phyloP scores from a whole-genome alignment of 2,888 invertebrate genomes.

The Melanostoma scalare region DNA sequence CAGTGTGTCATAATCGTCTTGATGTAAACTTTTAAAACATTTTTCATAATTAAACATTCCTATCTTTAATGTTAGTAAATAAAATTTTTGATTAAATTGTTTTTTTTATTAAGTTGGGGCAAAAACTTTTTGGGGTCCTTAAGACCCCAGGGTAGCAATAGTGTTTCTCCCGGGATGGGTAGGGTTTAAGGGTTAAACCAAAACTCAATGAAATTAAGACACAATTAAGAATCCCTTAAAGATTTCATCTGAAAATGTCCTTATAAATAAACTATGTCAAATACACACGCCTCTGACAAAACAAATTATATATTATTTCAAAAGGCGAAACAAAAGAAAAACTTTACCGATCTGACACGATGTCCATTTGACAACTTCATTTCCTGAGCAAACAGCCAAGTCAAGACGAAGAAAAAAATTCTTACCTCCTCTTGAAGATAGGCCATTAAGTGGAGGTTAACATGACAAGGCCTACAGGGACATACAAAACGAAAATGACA shows the following conservation, averaged over 20 bases:
- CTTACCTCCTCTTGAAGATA: slow-evolving; percentile 17
- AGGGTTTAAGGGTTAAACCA: too few relatives aligned
- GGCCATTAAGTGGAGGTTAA: slow-evolving; percentile 29
- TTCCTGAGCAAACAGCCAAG: slow-evolving; percentile 33
- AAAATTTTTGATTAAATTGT: too few relatives aligned
- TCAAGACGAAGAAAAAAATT: slow-evolving; percentile 26
- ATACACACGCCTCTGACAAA: slow-evolving; percentile 10
- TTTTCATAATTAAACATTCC: too few relatives aligned
- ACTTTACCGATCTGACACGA: slow-evolving; percentile 35
- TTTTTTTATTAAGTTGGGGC: too few relatives aligned
- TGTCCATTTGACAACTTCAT: slow-evolving; percentile 56
- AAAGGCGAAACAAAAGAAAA: slow-evolving; percentile 14
- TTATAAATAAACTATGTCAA: slow-evolving; percentile 42
- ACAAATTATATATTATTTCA: slow-evolving; percentile 22
- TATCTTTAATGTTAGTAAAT: too few relatives aligned
- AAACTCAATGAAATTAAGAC: too few relatives aligned
- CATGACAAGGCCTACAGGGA: slow-evolving; percentile 21
- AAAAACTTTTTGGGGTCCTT: too few relatives aligned
- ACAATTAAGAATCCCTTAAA: too few relatives aligned
- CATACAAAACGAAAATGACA: slow-evolving; percentile 30
- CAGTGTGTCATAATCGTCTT: too few relatives aligned
- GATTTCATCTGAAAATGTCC: not conserved
- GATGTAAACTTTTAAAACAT: too few relatives aligned
- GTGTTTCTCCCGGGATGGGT: too few relatives aligned
- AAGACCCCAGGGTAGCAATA: too few relatives aligned